These are phyloP conservation scores for Chlorops oryzae DNA, from an alignment of 1,140 invertebrate species.

Conservation along the genomic window DNA sequence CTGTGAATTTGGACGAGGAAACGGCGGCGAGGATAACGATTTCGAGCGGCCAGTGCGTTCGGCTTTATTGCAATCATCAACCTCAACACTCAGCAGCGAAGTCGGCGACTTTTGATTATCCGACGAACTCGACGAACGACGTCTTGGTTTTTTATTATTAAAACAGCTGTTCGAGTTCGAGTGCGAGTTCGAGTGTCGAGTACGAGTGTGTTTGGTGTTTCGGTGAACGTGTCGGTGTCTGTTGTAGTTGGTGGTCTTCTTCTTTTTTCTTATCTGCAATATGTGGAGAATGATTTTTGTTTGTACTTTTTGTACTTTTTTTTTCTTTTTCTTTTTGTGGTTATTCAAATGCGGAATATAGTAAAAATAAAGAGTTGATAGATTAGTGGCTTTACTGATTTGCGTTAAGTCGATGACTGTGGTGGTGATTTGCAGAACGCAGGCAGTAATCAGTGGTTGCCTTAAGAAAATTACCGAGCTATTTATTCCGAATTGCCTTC, in stretches of 20 bases:
- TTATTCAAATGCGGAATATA: neutral
- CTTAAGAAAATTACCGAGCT: too few relatives aligned
- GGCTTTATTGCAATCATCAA: neutral
- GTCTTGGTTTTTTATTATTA: conserved; percentile 5
- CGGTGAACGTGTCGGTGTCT: conserved; percentile 21
- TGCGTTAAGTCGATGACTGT: too few relatives aligned
- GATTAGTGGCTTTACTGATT: too few relatives aligned
- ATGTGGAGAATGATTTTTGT: neutral
- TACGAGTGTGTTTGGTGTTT: conserved; percentile 16
- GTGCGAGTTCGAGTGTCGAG: conserved; percentile 19
- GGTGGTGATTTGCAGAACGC: too few relatives aligned
- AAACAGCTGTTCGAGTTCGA: conserved; percentile 18
- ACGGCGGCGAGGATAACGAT: conserved; percentile 14
- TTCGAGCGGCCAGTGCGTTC: neutral
- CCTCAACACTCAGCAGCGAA: conserved; percentile 11
- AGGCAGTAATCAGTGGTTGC: too few relatives aligned
- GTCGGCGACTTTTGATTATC: neutral
- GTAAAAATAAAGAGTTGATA: too few relatives aligned
- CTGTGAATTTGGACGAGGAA: conserved; percentile 10
- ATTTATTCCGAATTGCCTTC: too few relatives aligned
- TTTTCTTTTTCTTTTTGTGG: neutral
- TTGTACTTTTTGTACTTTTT: neutral
- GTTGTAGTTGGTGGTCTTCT: conserved; percentile 25
- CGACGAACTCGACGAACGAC: neutral
- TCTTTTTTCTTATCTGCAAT: conserved; percentile 38